Evolutionary conservation across 2,113 vertebrate species (phyloP).

Genomic region (Aepyceros melampus): DNA sequence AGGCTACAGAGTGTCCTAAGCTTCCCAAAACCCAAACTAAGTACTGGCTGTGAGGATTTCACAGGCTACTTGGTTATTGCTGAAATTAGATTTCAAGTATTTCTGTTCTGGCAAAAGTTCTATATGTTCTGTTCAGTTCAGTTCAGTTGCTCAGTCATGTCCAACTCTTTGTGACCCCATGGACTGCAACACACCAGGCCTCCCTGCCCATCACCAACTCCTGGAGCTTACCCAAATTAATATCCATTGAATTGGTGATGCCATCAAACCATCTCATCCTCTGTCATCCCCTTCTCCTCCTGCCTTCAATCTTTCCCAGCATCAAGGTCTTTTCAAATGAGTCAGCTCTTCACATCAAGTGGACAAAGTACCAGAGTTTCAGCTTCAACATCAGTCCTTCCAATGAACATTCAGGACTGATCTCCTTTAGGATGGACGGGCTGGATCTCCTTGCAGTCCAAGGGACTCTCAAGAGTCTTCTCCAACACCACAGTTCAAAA

Average conservation of each 20-base stretch:
- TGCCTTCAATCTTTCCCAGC: not conserved
- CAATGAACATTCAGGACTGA: not conserved
- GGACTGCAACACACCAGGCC: not conserved
- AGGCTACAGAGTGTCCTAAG: not conserved
- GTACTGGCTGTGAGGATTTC: not conserved
- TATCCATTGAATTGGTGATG: not conserved
- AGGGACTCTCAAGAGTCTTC: too few species aligned
- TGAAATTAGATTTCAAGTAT: not conserved
- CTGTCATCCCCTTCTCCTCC: fast-evolving
- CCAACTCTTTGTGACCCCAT: not conserved
- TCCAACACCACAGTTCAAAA: too few species aligned
- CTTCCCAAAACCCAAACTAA: not conserved
- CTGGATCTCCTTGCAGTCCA: too few species aligned
- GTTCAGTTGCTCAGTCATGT: not conserved
- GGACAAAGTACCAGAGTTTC: not conserved
- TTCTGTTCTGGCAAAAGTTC: not conserved
- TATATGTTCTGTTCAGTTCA: not conserved
- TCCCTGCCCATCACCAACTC: not conserved
- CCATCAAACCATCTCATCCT: not conserved
- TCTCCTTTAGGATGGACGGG: not conserved
- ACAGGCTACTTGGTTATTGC: not conserved
- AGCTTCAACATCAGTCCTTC: not conserved
- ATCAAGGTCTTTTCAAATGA: not conserved
- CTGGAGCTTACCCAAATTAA: not conserved
- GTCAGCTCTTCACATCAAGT: not conserved